Base-by-base conservation (phyloP, 2,113 vertebrate genomes). In the Copsychus sechellarum region DNA sequence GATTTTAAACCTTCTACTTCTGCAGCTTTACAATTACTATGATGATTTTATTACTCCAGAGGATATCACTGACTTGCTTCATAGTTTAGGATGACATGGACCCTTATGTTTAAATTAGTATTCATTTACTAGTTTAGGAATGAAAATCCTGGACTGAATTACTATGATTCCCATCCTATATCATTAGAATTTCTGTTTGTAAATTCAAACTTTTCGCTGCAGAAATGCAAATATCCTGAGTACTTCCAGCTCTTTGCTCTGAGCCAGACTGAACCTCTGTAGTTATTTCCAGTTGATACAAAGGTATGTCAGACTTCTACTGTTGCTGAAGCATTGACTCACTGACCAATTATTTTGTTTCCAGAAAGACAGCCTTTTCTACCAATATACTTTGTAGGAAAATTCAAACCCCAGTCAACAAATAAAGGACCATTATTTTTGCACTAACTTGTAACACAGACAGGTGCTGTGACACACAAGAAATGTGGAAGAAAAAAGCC, bases 401-500 rank as follows among this genome's bases (percentile, higher is more conserved):
- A 77, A 20, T 8, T 74, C 19, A 67, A 71, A 50, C 5, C 7
- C 40, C 8, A 29, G 16, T 33, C 23, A 66, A 50, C 24, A 72
- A 70, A 57, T 83, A 14, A 67, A 61, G 42, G 74, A 66, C 20
- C 17, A 57, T 62, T 47, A 53, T 29, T 67, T 90, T 88, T 69
- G 14, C 21, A 34, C 20, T 23, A 24, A 40, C 7, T 77, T 78
- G 9, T 71, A 83, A 58, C 11, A 54, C 33, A 77, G 45, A 34
- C 10, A 38, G 8, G 6, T 0, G 0, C 17, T 78, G 11, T 42
- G 38, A 64, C 7, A 16, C 14, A 3, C 31, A 45, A 79, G 57
- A 88, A 92, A 60, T 31, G 11, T 3, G 26, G 21, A 51, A 24
- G 18, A 54, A 72, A 61, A 57, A 45, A 24, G 2, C 11, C 18